phyloP scores from a whole-genome alignment of 2,113 vertebrate genomes.

The Tetrao urogallus region DNA sequence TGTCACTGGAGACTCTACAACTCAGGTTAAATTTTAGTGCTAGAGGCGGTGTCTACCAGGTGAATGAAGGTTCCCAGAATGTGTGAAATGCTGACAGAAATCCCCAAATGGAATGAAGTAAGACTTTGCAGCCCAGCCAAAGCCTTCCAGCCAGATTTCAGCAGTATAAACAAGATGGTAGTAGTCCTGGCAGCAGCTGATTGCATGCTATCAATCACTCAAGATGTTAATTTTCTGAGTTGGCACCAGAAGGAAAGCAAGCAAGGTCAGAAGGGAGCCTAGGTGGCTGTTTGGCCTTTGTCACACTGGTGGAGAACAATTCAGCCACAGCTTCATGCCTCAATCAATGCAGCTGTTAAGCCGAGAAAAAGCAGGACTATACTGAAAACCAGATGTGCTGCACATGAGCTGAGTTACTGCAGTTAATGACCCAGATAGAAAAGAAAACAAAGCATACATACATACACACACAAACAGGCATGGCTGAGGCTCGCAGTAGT shows the following conservation, averaged over 20 bases:
- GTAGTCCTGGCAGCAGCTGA: slow-evolving; percentile 24
- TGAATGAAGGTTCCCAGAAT: slow-evolving; percentile 16
- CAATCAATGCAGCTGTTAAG: slow-evolving; percentile 54
- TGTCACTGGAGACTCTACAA: neutral
- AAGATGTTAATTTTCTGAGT: slow-evolving; percentile 18
- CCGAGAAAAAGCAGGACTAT: slow-evolving; percentile 51
- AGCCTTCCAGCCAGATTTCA: slow-evolving; percentile 36
- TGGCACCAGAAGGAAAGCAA: slow-evolving; percentile 10
- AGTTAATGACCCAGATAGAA: slow-evolving; percentile 37
- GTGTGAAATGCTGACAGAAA: slow-evolving; percentile 48
- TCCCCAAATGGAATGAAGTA: slow-evolving; percentile 15
- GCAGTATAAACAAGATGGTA: slow-evolving; percentile 40
- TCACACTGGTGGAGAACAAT: slow-evolving; percentile 3
- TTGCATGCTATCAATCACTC: slow-evolving; percentile 49
- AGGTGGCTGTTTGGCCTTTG: neutral
- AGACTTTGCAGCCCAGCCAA: neutral
- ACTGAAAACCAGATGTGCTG: slow-evolving; percentile 58
- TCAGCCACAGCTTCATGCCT: slow-evolving; percentile 20
- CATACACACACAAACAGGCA: neutral
- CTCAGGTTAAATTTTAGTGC: neutral
- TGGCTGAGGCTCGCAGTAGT: neutral
- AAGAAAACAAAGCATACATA: slow-evolving; percentile 17
- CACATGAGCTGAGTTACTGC: slow-evolving; percentile 51
- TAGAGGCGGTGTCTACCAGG: neutral
- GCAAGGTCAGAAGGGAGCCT: neutral